These are phyloP conservation scores for Rhinoderma darwinii DNA, from an alignment of 2,113 vertebrate species.

Conservation along the genomic window DNA sequence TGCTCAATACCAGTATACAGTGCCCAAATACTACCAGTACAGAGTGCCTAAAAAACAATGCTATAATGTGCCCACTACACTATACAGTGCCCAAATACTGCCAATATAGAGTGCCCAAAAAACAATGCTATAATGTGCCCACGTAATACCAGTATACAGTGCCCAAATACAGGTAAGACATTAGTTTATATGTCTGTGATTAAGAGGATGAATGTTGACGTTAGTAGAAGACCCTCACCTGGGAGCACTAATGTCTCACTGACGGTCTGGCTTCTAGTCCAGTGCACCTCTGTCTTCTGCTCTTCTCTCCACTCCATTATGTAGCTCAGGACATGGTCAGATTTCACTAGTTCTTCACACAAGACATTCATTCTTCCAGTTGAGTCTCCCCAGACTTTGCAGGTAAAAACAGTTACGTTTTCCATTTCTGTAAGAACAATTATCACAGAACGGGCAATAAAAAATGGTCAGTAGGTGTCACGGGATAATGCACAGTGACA, in stretches of 20 bases:
- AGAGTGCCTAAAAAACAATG: too few relatives aligned
- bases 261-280: neutral
- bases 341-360: neutral
- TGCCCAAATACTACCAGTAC: too few relatives aligned
- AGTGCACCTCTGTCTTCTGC: neutral
- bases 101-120: too few relatives aligned
- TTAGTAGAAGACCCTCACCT: conserved; percentile 28
- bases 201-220: neutral
- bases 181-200: too few relatives aligned
- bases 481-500: neutral
- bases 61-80: too few relatives aligned
- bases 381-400: neutral
- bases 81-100: too few relatives aligned
- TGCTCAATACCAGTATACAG: too few relatives aligned
- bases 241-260: neutral
- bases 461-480: neutral
- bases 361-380: neutral
- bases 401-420: neutral
- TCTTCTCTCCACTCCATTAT: conserved; percentile 37
- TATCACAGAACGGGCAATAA: neutral
- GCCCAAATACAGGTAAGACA: too few relatives aligned
- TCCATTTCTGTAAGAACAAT: neutral
- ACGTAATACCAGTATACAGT: too few relatives aligned
- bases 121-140: too few relatives aligned
- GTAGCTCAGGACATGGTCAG: neutral